Percentiles rank a stretch among this genome's conserved stretches.
These are phyloP conservation scores for Larimichthys crocea DNA, from an alignment of 2,113 vertebrate genomes.

Conservation along the genomic window DNA sequence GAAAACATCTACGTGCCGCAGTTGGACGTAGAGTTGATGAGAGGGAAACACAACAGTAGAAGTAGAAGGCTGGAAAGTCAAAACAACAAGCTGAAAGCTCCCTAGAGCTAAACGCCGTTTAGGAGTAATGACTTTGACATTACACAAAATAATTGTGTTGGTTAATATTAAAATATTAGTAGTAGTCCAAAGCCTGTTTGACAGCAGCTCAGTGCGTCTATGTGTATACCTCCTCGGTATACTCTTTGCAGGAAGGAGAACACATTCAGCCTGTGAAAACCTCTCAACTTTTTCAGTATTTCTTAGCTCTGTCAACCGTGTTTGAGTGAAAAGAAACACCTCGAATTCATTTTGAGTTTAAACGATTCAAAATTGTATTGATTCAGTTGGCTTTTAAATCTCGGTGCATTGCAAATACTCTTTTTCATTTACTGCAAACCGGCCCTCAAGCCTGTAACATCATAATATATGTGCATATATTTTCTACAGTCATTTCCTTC, in stretches of 20 bases:
- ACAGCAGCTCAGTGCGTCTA: not conserved
- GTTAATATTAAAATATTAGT: not conserved
- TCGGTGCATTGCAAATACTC: not conserved
- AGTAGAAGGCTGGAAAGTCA: not conserved
- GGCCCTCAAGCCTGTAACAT: not conserved
- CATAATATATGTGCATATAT: constrained; percentile 46
- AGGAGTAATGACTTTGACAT: not conserved
- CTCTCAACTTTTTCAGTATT: not conserved
- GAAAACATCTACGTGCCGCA: too few relatives aligned
- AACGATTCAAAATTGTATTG: not conserved
- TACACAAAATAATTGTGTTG: not conserved
- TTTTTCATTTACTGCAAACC: not conserved
- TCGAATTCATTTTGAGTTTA: not conserved
- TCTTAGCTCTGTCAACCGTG: not conserved
- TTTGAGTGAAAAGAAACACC: constrained; percentile 1
- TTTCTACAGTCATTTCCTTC: constrained; percentile 19
- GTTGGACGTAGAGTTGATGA: not conserved
- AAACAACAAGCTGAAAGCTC: not conserved
- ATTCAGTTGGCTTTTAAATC: constrained; percentile 5
- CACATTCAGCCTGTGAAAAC: constrained; percentile 1
- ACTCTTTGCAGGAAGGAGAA: not conserved
- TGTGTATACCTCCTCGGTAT: not conserved
- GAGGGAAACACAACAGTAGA: too few relatives aligned
- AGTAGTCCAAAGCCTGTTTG: not conserved
- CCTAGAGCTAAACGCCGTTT: not conserved